Conservation (phyloP, 2,888 invertebrate species). For the Pyralis farinalis region DNA sequence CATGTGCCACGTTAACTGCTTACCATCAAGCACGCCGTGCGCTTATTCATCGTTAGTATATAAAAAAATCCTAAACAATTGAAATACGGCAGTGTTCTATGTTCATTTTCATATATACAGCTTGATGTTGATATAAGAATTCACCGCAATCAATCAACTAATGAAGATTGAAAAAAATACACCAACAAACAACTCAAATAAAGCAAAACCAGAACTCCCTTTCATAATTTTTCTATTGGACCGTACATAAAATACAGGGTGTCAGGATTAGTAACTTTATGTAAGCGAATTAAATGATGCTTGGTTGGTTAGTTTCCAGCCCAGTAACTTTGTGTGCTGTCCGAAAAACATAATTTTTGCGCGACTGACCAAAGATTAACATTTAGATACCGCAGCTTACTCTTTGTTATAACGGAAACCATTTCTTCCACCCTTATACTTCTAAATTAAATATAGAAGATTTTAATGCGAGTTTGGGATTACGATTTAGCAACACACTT, state of each 20-base stretch:
- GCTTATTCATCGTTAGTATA: too few species aligned
- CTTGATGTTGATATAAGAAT: too few species aligned
- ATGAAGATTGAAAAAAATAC: too few species aligned
- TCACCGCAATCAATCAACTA: too few species aligned
- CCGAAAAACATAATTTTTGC: constrained; percentile 81
- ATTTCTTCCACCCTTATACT: constrained; percentile 46
- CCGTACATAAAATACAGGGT: constrained; percentile 25
- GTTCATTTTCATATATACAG: too few species aligned
- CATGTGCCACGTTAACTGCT: too few species aligned
- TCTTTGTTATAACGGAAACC: constrained; percentile 62
- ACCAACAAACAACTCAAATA: too few species aligned
- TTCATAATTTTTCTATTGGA: constrained; percentile 10
- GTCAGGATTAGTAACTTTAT: constrained; percentile 23
- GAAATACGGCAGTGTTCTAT: too few species aligned
- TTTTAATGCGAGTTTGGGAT: constrained; percentile 1
- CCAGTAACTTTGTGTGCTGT: constrained; percentile 50
- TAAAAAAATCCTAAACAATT: too few species aligned
- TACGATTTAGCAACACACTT: neutral
- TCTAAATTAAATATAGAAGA: constrained; percentile 26
- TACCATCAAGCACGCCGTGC: too few species aligned
- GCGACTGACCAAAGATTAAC: constrained; percentile 77
- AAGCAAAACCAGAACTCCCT: neutral
- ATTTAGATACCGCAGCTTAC: constrained; percentile 70
- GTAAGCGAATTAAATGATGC: constrained; percentile 58
- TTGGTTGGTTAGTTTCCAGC: constrained; percentile 50